Evolutionary conservation across 2,113 vertebrate species (phyloP).

Genomic region (Callipepla californica): DNA sequence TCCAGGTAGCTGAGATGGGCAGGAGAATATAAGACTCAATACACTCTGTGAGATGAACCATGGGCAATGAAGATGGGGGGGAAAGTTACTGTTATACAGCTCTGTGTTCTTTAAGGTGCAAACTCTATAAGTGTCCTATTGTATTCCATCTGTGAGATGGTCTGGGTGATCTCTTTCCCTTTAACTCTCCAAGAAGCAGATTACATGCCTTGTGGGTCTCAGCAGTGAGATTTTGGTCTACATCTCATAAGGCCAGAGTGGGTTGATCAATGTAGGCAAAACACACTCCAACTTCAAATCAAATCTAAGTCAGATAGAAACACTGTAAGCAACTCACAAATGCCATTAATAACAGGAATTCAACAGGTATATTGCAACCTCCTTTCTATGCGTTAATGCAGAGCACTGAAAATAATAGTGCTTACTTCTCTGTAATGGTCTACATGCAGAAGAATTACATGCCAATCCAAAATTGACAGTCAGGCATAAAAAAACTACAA

Average conservation of each 20-base stretch:
- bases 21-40: not conserved
- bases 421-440: not conserved
- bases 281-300: not conserved
- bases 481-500: not conserved
- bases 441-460: not conserved
- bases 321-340: not conserved
- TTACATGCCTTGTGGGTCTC: not conserved
- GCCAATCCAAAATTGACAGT: slow-evolving; percentile 27
- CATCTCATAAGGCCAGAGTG: not conserved
- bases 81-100: not conserved
- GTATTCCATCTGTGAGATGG: not conserved
- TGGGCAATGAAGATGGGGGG: not conserved
- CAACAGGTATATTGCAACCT: not conserved
- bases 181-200: not conserved
- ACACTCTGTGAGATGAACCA: not conserved
- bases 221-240: not conserved
- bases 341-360: not conserved
- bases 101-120: not conserved
- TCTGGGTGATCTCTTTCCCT: not conserved
- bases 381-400: not conserved
- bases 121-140: not conserved
- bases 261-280: not conserved
- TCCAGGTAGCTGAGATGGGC: not conserved
- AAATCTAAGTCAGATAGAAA: not conserved
- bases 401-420: not conserved